Percentiles rank a stretch among this genome's conserved stretches.
These are phyloP conservation scores for Halcyon leucocephala DNA, from an alignment of 2,797 vertebrate genomes.

Conservation along the genomic window DNA sequence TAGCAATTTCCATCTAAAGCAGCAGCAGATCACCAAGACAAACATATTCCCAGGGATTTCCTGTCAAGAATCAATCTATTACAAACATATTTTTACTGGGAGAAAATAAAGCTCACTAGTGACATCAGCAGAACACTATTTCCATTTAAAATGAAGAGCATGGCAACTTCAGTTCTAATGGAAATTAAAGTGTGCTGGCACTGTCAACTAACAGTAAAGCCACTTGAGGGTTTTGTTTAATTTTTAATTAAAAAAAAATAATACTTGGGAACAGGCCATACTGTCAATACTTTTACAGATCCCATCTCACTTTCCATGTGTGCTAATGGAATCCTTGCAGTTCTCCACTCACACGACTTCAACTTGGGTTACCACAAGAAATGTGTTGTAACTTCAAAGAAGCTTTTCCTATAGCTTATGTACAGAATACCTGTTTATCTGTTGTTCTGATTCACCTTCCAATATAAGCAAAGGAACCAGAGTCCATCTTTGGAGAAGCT, in stretches of 20 bases:
- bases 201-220: slow-evolving; percentile 45
- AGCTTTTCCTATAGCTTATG: background rate
- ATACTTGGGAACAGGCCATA: background rate
- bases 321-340: background rate
- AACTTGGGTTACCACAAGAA: background rate
- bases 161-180: slow-evolving; percentile 67
- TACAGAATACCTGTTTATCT: background rate
- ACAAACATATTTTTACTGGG: slow-evolving; percentile 61
- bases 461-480: background rate
- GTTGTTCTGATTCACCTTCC: background rate
- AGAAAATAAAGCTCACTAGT: slow-evolving; percentile 68
- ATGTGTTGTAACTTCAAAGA: background rate
- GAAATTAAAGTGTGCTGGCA: slow-evolving; percentile 68
- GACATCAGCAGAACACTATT: slow-evolving; percentile 69
- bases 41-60: slow-evolving; percentile 57
- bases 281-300: background rate
- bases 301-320: background rate
- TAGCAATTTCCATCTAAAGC: slow-evolving; percentile 39
- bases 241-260: slow-evolving; percentile 45
- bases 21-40: slow-evolving; percentile 34
- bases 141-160: slow-evolving; percentile 62
- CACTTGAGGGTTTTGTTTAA: slow-evolving; percentile 69
- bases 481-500: background rate
- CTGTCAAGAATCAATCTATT: slow-evolving; percentile 52
- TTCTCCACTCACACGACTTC: background rate